phyloP scores from a whole-genome alignment of 2,888 invertebrate species.

The Hydraecia micacea region DNA sequence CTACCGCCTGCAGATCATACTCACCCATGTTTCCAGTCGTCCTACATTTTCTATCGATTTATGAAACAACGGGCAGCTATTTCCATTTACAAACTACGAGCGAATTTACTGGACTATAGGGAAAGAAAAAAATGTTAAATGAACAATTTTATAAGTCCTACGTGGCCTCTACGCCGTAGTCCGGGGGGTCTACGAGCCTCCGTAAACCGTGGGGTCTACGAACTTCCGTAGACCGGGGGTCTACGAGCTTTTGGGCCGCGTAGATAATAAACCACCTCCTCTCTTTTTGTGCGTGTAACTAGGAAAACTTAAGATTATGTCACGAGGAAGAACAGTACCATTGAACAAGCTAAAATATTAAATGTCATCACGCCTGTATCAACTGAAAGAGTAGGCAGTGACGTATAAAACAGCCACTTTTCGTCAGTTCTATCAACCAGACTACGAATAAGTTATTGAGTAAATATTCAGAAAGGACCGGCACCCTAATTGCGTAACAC shows the following conservation, averaged over 20 bases:
- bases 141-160: not conserved
- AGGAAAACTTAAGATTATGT: not conserved
- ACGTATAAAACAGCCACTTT: not conserved
- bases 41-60: slow-evolving; percentile 57
- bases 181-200: slow-evolving; percentile 18
- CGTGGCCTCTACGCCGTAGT: slow-evolving; percentile 22
- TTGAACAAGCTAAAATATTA: not conserved
- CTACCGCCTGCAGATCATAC: slow-evolving; percentile 55
- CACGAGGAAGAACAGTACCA: not conserved
- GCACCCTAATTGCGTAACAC: too few species aligned
- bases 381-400: not conserved
- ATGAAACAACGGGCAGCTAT: slow-evolving; percentile 22
- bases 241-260: slow-evolving; percentile 10
- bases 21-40: slow-evolving; percentile 40
- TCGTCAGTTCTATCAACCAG: not conserved
- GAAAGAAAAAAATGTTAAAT: not conserved
- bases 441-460: not conserved
- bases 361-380: not conserved
- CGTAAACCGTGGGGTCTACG: slow-evolving; percentile 2
- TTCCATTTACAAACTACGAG: slow-evolving; percentile 10
- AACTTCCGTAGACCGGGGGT: slow-evolving; percentile 20
- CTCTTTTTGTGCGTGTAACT: not conserved
- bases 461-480: not conserved
- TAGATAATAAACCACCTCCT: not conserved
- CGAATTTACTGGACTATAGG: not conserved